Evolutionary conservation across 2,113 vertebrate species (phyloP).

Genomic region (Melanerpes formicivorus): DNA sequence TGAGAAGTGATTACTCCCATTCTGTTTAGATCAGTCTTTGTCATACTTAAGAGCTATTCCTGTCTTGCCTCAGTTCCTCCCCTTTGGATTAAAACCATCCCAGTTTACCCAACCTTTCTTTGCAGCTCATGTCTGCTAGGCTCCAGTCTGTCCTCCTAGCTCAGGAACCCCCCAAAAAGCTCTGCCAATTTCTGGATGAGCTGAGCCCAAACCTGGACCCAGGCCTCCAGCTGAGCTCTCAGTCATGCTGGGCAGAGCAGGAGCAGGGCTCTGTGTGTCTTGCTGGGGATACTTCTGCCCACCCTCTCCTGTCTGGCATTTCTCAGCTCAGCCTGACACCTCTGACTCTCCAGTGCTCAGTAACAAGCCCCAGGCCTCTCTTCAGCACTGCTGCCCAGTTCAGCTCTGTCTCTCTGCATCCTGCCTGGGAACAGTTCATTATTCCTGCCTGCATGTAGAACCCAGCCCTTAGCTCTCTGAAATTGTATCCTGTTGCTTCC

Average conservation of each 20-base stretch:
- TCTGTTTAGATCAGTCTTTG: neutral
- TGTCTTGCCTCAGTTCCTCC: neutral
- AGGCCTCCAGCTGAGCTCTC: neutral
- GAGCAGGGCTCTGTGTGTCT: neutral
- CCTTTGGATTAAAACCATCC: neutral
- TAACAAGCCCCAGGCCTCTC: neutral
- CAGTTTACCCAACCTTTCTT: neutral
- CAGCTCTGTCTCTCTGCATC: neutral
- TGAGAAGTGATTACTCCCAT: neutral
- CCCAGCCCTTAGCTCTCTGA: slow-evolving; percentile 21
- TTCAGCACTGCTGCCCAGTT: neutral
- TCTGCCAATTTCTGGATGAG: neutral
- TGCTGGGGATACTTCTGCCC: neutral
- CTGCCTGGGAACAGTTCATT: slow-evolving; percentile 30
- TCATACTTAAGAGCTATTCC: neutral
- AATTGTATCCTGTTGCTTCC: slow-evolving; percentile 52
- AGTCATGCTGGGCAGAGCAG: neutral
- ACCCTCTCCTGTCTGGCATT: neutral
- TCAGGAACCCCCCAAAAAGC: neutral
- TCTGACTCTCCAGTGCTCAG: neutral
- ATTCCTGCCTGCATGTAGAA: slow-evolving; percentile 18
- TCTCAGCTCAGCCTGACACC: neutral
- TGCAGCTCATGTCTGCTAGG: neutral
- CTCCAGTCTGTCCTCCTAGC: neutral
- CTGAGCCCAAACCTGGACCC: neutral